A percentile compares a stretch with the other conserved stretches of the same genome.
phyloP scores from a whole-genome alignment of 2,797 vertebrate genomes.

The Pangasius krempfi region DNA sequence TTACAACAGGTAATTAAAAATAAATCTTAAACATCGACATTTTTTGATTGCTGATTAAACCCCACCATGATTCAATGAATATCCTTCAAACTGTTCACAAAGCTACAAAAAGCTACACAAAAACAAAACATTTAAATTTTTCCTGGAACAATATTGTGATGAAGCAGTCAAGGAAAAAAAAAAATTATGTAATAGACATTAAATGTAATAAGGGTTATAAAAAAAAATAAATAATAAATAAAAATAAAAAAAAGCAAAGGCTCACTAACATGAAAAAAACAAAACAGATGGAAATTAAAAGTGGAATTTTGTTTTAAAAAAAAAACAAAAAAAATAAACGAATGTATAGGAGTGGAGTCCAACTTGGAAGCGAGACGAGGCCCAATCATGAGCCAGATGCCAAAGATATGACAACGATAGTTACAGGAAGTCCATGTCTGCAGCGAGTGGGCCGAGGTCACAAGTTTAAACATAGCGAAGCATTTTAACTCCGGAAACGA shows the following conservation, averaged over 20 bases:
- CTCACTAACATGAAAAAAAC: too few relatives aligned
- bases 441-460: conserved; percentile 21
- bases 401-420: conserved; percentile 17
- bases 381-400: neutral
- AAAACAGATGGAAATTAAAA: neutral
- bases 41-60: neutral
- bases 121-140: neutral
- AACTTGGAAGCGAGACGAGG: neutral
- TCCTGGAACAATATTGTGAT: neutral
- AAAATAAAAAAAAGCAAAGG: neutral
- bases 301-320: neutral
- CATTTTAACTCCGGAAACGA: conserved; percentile 33
- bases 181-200: neutral
- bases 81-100: neutral
- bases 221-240: neutral
- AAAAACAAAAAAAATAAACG: too few relatives aligned
- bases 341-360: neutral
- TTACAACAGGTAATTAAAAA: neutral
- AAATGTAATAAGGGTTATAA: neutral
- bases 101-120: neutral
- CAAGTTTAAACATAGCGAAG: neutral
- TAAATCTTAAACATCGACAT: neutral
- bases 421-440: conserved; percentile 33
- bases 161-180: neutral
- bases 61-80: neutral